Base-by-base conservation (phyloP, 2,888 invertebrate species). In the Strigamia transsilvanica region DNA sequence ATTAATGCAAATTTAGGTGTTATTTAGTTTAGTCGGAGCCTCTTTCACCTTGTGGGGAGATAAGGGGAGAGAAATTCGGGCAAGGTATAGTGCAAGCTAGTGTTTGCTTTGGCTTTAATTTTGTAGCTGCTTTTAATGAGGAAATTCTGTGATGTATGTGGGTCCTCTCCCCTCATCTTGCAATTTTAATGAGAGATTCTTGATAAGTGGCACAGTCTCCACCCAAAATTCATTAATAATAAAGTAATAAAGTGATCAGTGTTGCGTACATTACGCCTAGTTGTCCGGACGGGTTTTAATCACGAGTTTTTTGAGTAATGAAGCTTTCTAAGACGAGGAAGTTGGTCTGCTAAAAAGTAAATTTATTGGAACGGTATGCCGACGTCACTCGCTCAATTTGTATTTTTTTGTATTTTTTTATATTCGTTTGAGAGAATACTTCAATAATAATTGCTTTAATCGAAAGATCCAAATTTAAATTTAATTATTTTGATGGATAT, bases 91-190 rank as follows among this genome's bases (percentile, higher is more conserved):
- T 56, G 56, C 73, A 23, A 32, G 32, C 32, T 73, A 73, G 73
- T 73, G 73, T 73, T 73, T 73, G 73, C 73, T 73, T 73, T 73
- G 73, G 32, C 27, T 73, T 73, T 73, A 73, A 73, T 73, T 73
- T 73, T 73, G 73, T 73, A 73, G 73, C 73, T 73, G 73, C 73
- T 73, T 73, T 73, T 73, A 73, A 73, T 46, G 42, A 41, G 51
- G 77, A 46, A 81, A 77, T 84, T 42, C 34, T 81, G 84, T 83
- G 38, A 79, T 73, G 73, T 73, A 73, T 73, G 73, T 73, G 73
- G 73, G 73, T 66, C 56, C 23, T 78, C 32, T 73, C 61, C 34
- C 79, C 79, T 38, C 41, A 79, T 42, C 79, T 79, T 80, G 80
- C 46, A 80, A 80, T 32, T 80, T 80, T 80, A 80, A 80, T 80